Conservation (phyloP, 2,113 vertebrate species). For the Pelusios castaneus region DNA sequence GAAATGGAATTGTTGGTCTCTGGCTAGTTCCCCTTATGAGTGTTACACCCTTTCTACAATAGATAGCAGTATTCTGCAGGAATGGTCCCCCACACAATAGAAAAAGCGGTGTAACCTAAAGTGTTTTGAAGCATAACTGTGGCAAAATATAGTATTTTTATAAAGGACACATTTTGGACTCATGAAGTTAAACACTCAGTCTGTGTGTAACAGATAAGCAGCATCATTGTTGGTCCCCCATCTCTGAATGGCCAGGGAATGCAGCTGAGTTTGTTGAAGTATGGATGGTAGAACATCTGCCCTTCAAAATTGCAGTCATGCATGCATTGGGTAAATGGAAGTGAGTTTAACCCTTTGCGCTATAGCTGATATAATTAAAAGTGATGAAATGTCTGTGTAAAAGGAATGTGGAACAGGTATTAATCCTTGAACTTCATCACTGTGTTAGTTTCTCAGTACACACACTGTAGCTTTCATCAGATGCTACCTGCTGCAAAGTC, state of each 20-base stretch:
- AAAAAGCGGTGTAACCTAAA: conserved; percentile 44
- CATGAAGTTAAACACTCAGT: background rate
- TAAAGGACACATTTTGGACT: background rate
- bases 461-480: conserved; percentile 62
- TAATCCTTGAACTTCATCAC: background rate
- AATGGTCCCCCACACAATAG: conserved; percentile 3
- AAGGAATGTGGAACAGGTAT: background rate
- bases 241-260: conserved; percentile 38
- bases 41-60: conserved; percentile 25
- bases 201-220: fast-evolving
- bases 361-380: conserved; percentile 60
- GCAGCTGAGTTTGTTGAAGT: conserved; percentile 43
- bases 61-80: conserved; percentile 42
- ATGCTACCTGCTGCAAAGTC: background rate
- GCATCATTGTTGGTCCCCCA: background rate
- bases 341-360: conserved; percentile 29
- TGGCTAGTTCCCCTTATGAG: background rate
- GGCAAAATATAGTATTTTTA: conserved; percentile 44
- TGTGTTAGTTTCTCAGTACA: fast-evolving
- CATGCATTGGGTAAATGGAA: conserved; percentile 70
- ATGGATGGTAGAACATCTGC: conserved; percentile 58
- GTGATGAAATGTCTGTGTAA: conserved; percentile 19
- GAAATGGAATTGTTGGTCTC: conserved; percentile 50
- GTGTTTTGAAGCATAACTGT: conserved; percentile 42
- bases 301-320: conserved; percentile 66